These are phyloP conservation scores for Junonia oenone DNA, from an alignment of 2,888 invertebrate species.

Conservation along the genomic window DNA sequence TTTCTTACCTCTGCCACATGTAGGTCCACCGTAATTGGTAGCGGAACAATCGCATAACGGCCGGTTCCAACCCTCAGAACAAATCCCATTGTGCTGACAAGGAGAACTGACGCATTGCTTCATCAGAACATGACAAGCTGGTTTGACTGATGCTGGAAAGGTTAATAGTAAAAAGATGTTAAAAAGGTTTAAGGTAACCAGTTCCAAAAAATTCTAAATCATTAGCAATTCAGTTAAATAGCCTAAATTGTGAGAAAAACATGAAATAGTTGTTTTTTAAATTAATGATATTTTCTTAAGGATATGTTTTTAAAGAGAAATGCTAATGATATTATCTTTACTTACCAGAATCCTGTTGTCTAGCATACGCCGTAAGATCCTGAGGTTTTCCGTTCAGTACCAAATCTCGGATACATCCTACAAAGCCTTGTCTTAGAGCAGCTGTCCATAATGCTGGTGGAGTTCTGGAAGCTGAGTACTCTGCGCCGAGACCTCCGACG, in stretches of 20 bases:
- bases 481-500: constrained; percentile 92
- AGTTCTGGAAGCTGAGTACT: constrained; percentile 86
- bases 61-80: constrained; percentile 97
- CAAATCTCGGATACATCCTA: constrained; percentile 95
- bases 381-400: constrained; percentile 92
- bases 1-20: constrained; percentile 93
- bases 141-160: constrained; percentile 89
- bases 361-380: constrained; percentile 92
- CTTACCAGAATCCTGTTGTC: constrained; percentile 93
- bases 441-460: constrained; percentile 95
- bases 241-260: no score
- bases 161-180: no score
- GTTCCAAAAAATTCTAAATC: no score
- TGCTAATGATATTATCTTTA: no score
- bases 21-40: constrained; percentile 93
- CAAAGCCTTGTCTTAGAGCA: constrained; percentile 92
- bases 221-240: no score
- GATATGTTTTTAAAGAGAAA: no score
- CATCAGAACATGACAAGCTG: constrained; percentile 91
- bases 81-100: constrained; percentile 92
- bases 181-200: no score
- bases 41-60: constrained; percentile 95
- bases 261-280: no score
- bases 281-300: no score
- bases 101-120: constrained; percentile 91